Evolutionary conservation across 2,888 invertebrate genomes (phyloP), one percentile per base, ranked within the genome.

Genomic region (Eledona agricola): DNA sequence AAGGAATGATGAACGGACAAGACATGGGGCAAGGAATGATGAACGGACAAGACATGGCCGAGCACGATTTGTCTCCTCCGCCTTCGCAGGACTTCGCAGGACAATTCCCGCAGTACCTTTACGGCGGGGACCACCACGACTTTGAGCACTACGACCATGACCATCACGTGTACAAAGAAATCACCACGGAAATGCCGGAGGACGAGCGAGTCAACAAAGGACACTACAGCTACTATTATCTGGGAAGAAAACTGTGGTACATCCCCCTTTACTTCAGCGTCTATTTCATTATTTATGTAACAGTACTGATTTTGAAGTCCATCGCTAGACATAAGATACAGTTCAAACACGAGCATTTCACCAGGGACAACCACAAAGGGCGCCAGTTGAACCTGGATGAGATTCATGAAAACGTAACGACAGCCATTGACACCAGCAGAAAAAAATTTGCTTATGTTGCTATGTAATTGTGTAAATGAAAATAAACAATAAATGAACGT

Each of bases 261-360:
- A 78, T 89, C 55, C 89, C 89, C 0, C 73, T 89, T 28, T 89
- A 88, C 72, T 89, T 89, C 70, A 88, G 88, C 69, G 84, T 88
- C 6, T 89, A 85, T 62, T 84, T 85, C 60, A 81, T 84, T 37
- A 76, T 87, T 49, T 89, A 89, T 65, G 85, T 89, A 0, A 85
- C 84, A 1, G 85, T 87, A 9, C 77, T 89, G 13, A 85, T 89
- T 51, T 78, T 88, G 15, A 88, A 88, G 71, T 86, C 88, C 2
- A 82, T 89, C 19, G 80, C 87, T 19, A 81, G 88, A 52, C 89
- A 89, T 71, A 89, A 88, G 73, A 86, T 89, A 43, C 80, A 80
- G 7, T 82, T 84, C 63, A 82, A 82, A 10, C 82, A 84, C 62
- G 80, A 83, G 7, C 25, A 50, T 34, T 23, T 50, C 10, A 1